Evolutionary conservation across 2,888 invertebrate genomes (phyloP).

Genomic region (Sceliomorpha sp.): DNA sequence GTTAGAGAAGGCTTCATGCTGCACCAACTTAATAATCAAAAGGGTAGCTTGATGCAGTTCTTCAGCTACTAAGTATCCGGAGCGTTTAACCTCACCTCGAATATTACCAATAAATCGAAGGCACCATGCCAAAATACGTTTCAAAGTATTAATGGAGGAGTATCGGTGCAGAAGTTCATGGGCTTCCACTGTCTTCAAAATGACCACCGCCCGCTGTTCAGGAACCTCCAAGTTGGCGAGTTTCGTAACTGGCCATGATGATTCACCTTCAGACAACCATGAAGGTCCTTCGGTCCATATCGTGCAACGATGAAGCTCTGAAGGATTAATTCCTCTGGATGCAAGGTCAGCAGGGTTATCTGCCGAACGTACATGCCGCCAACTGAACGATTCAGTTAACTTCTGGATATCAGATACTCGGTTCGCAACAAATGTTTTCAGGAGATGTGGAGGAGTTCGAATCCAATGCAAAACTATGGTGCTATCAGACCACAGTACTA

Average conservation of each 20-base stretch:
- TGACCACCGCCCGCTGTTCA: background rate
- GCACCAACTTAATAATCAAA: constrained; percentile 16
- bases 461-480: constrained; percentile 33
- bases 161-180: background rate
- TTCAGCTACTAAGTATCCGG: background rate
- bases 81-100: background rate
- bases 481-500: constrained; percentile 21
- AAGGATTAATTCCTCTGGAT: constrained; percentile 47
- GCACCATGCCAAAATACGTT: constrained; percentile 2
- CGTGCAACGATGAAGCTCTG: constrained; percentile 34
- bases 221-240: background rate
- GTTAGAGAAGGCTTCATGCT: constrained; percentile 11
- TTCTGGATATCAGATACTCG: constrained; percentile 55
- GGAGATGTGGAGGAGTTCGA: constrained; percentile 18
- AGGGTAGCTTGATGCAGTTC: constrained; percentile 23
- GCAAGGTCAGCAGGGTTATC: constrained; percentile 57
- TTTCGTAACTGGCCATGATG: background rate
- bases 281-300: constrained; percentile 41
- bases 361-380: constrained; percentile 43
- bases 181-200: background rate
- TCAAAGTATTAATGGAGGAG: constrained; percentile 1
- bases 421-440: constrained; percentile 54
- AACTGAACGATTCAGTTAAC: constrained; percentile 1
- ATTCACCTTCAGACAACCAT: constrained; percentile 23
- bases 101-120: background rate